Conservation (phyloP, 2,113 vertebrate species). For the Lepus americanus region DNA sequence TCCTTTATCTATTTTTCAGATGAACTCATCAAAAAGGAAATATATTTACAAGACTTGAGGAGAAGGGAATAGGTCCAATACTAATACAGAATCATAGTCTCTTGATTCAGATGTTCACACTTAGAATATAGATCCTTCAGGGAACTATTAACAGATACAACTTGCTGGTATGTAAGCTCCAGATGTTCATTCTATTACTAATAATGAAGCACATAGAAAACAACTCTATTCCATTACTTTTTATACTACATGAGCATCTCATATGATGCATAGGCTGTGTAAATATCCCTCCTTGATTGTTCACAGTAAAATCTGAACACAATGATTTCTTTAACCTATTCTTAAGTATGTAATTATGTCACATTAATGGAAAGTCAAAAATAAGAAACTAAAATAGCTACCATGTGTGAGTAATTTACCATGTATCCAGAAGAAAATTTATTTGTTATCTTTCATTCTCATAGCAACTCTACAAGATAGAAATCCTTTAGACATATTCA, state of each 20-base stretch:
- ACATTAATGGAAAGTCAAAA: neutral
- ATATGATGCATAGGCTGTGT: neutral
- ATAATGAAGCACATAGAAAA: neutral
- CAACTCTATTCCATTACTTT: neutral
- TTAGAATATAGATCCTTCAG: neutral
- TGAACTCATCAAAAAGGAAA: neutral
- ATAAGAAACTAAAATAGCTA: neutral
- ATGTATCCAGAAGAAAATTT: rapidly evolving
- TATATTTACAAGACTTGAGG: neutral
- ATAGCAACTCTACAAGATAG: neutral
- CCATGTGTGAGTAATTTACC: neutral
- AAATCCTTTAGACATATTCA: neutral
- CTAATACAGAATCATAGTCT: neutral
- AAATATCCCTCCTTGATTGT: neutral
- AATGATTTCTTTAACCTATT: neutral
- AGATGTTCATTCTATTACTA: neutral
- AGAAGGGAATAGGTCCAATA: neutral
- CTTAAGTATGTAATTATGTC: neutral
- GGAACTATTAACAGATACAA: neutral
- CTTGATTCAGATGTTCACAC: neutral
- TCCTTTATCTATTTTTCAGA: neutral
- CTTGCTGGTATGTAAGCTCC: neutral
- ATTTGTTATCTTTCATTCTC: neutral
- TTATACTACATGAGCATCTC: neutral
- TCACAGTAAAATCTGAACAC: neutral